phyloP scores from a whole-genome alignment of 1,140 invertebrate species.

The Pogonus chalceus region DNA sequence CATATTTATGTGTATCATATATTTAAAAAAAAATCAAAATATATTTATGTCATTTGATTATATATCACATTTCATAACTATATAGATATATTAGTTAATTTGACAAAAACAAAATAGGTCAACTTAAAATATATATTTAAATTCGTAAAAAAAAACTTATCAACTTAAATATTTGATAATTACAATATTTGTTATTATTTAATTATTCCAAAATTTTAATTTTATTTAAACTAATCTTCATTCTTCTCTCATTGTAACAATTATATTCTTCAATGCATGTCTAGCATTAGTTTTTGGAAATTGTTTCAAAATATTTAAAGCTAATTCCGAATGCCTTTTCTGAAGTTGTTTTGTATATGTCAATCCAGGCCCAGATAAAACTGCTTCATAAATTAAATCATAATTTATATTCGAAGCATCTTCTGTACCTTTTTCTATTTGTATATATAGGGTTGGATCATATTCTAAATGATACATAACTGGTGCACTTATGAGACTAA shows the following conservation, averaged over 20 bases:
- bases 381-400: slow-evolving; percentile 43
- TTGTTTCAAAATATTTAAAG: slow-evolving; percentile 59
- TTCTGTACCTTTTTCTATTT: slow-evolving; percentile 60
- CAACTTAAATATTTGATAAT: too few species aligned
- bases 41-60: too few species aligned
- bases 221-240: background rate
- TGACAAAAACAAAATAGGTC: too few species aligned
- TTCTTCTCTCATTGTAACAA: slow-evolving; percentile 64
- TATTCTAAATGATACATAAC: slow-evolving; percentile 73
- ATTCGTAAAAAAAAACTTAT: too few species aligned
- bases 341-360: slow-evolving; percentile 65
- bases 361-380: slow-evolving; percentile 54
- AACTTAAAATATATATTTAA: too few species aligned
- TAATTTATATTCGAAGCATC: slow-evolving; percentile 69
- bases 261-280: slow-evolving; percentile 67
- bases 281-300: slow-evolving; percentile 66
- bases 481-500: slow-evolving; percentile 70
- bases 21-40: too few species aligned
- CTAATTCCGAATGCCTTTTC: slow-evolving; percentile 62
- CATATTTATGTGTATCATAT: too few species aligned
- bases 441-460: slow-evolving; percentile 55
- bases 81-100: too few species aligned
- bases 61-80: too few species aligned
- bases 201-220: background rate
- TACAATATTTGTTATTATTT: background rate